These are phyloP conservation scores for Silurus meridionalis DNA, from an alignment of 2,113 vertebrate genomes.

Conservation along the genomic window DNA sequence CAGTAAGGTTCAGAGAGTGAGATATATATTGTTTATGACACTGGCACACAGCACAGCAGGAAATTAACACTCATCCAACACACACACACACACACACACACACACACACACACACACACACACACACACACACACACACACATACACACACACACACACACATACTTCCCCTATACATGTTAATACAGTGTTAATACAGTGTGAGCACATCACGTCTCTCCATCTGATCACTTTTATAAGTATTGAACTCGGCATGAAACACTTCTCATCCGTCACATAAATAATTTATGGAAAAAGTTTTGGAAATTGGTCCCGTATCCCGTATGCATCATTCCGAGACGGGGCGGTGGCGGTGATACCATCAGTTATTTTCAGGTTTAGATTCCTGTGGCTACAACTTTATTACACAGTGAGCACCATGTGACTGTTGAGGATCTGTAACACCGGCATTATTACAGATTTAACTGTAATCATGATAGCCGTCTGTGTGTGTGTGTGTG, in stretches of 20 bases:
- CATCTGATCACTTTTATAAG: neutral
- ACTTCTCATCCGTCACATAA: no score
- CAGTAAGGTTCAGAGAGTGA: neutral
- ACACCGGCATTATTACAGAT: neutral
- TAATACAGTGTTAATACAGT: neutral
- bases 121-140: conserved; percentile 21
- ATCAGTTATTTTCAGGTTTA: no score
- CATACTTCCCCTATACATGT: no score
- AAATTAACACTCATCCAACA: neutral
- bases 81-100: conserved; percentile 27
- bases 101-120: neutral
- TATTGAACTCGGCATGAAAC: no score
- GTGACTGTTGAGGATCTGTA: no score
- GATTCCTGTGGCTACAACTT: no score
- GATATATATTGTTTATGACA: neutral
- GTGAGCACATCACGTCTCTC: neutral
- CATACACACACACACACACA: neutral
- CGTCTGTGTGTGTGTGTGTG: neutral
- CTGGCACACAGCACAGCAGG: neutral
- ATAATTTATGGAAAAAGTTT: no score
- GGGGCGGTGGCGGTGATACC: no score
- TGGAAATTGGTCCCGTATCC: no score
- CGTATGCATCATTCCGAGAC: no score
- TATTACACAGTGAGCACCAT: no score
- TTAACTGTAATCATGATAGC: neutral